phyloP scores from a whole-genome alignment of 2,888 invertebrate genomes.

The Allolobophora icterica region DNA sequence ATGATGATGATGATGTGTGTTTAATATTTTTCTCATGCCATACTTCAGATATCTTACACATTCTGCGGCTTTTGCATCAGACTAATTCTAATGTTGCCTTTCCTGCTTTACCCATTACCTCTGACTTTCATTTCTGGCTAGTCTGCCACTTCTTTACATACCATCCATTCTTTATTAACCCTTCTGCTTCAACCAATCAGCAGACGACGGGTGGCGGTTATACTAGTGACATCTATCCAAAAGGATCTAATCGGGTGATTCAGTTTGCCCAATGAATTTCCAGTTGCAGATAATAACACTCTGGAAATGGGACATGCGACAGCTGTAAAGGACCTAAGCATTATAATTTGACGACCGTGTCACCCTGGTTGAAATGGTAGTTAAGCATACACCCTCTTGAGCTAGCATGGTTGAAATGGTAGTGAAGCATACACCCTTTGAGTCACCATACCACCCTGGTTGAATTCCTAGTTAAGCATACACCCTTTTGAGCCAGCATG shows the following conservation, averaged over 20 bases:
- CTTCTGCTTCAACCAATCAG: background rate
- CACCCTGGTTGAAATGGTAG: background rate
- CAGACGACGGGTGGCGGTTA: background rate
- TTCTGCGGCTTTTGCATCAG: background rate
- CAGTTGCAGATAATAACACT: background rate
- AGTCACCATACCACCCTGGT: too few relatives aligned
- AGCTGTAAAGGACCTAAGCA: background rate
- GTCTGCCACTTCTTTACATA: background rate
- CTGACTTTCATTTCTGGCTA: background rate
- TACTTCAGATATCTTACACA: background rate
- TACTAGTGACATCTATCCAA: background rate
- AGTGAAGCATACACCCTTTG: too few relatives aligned
- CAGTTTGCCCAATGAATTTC: constrained; percentile 9
- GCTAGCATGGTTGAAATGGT: too few relatives aligned
- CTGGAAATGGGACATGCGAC: background rate
- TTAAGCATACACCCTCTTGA: too few relatives aligned
- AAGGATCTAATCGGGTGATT: background rate
- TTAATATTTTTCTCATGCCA: background rate
- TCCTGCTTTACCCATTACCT: background rate
- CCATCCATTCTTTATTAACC: background rate
- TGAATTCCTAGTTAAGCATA: too few relatives aligned
- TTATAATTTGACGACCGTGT: background rate
- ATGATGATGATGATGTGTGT: too few relatives aligned
- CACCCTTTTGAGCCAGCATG: too few relatives aligned
- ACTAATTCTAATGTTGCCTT: background rate